Evolutionary conservation across 2,113 vertebrate genomes (phyloP).

Genomic region (Dipodomys ordii): DNA sequence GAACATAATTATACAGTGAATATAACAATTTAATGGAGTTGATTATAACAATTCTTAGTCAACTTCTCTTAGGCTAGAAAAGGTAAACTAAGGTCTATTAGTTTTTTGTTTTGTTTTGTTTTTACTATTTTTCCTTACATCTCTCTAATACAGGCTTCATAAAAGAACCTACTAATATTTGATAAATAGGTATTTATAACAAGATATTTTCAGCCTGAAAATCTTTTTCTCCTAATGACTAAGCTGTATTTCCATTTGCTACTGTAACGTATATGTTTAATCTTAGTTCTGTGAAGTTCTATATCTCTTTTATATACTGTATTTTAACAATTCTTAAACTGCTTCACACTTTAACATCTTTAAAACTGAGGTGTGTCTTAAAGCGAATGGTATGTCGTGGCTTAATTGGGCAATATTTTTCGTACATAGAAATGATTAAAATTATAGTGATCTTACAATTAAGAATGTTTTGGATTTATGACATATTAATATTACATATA

Average conservation of each 20-base stretch:
- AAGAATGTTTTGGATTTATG: neutral
- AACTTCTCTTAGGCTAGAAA: neutral
- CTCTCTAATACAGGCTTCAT: neutral
- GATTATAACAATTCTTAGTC: neutral
- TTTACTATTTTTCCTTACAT: neutral
- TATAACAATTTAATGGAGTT: neutral
- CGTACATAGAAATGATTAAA: neutral
- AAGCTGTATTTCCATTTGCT: conserved; percentile 2
- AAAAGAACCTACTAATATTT: neutral
- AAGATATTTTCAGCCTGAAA: neutral
- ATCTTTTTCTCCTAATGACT: neutral
- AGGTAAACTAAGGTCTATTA: neutral
- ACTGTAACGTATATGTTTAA: neutral
- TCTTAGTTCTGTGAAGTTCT: neutral
- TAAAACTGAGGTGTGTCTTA: neutral
- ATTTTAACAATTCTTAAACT: neutral
- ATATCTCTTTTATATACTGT: neutral
- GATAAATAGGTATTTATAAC: neutral
- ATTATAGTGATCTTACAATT: neutral
- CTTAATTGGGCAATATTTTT: neutral
- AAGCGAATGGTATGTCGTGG: neutral
- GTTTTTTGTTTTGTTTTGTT: neutral
- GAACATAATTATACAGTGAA: neutral
- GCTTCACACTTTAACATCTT: neutral
- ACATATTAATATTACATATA: neutral